A percentile compares a stretch with the other conserved stretches of the same genome.
Evolutionary conservation across 1,140 invertebrate species (phyloP).

Genomic region (Drosophila tristis): DNA sequence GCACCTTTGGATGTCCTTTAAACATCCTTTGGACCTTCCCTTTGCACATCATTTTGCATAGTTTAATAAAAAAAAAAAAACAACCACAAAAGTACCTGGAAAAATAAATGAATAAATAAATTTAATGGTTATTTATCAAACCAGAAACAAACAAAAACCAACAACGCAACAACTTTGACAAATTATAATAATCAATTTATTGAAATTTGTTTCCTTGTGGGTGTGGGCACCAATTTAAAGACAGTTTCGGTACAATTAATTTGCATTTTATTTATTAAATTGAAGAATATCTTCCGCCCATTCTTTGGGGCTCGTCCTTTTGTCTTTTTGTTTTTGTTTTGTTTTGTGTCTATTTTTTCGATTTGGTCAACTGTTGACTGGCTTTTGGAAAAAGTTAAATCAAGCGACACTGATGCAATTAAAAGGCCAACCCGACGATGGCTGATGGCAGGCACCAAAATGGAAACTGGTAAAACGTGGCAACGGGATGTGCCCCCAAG

Average conservation of each 20-base stretch:
- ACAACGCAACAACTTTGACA: too few species aligned
- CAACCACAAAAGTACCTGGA: too few species aligned
- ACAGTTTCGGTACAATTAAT: too few species aligned
- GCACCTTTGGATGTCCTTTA: background rate
- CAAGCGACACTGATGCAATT: conserved; percentile 77
- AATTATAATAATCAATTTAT: too few species aligned
- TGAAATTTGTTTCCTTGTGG: too few species aligned
- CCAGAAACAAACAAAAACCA: background rate
- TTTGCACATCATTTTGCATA: conserved; percentile 6
- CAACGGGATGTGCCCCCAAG: conserved; percentile 36
- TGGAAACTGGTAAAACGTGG: background rate
- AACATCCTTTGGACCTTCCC: too few species aligned
- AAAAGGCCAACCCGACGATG: conserved; percentile 39
- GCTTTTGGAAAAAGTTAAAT: conserved; percentile 68
- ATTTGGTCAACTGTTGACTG: conserved; percentile 46
- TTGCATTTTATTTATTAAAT: too few species aligned
- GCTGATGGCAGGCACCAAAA: background rate
- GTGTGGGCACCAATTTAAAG: too few species aligned
- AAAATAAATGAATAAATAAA: background rate
- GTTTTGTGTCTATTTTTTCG: conserved; percentile 7
- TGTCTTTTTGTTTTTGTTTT: background rate
- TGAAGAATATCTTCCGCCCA: too few species aligned
- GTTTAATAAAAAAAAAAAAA: background rate
- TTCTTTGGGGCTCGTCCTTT: too few species aligned
- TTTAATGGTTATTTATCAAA: background rate